Conservation (phyloP, 2,888 invertebrate species). For the Morpho deidamia region DNA sequence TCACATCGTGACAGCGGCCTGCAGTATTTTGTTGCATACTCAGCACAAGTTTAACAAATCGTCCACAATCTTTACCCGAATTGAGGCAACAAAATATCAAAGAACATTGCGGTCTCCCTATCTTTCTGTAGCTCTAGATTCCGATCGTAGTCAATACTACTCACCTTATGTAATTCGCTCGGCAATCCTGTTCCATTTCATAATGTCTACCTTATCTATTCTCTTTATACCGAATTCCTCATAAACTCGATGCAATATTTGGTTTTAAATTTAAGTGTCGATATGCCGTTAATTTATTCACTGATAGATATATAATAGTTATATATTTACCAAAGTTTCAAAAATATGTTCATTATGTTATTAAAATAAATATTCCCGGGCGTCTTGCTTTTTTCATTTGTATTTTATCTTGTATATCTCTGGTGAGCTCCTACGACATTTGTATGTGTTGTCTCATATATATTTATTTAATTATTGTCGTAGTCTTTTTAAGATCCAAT, state of each 20-base stretch:
- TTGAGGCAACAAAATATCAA: slow-evolving; percentile 16
- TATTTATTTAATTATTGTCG: background rate
- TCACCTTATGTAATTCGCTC: slow-evolving; percentile 28
- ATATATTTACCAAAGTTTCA: background rate
- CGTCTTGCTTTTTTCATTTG: too few species aligned
- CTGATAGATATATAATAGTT: too few species aligned
- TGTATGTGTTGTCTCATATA: background rate
- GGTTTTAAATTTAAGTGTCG: too few species aligned
- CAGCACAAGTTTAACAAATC: slow-evolving; percentile 17
- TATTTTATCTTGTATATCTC: too few species aligned
- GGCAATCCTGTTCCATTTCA: slow-evolving; percentile 29
- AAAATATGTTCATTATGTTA: too few species aligned
- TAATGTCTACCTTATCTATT: slow-evolving; percentile 33
- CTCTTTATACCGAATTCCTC: slow-evolving; percentile 25
- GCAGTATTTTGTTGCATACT: slow-evolving; percentile 17
- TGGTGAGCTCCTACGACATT: too few species aligned
- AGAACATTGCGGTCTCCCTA: slow-evolving; percentile 18
- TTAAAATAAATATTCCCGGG: too few species aligned
- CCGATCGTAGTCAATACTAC: slow-evolving; percentile 24
- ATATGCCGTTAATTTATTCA: too few species aligned
- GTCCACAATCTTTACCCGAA: slow-evolving; percentile 16
- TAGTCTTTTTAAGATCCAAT: background rate
- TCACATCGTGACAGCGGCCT: slow-evolving; percentile 38
- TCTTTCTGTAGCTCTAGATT: slow-evolving; percentile 15
- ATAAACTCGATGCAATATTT: too few species aligned